Percentiles rank a stretch among this genome's conserved stretches.
These are phyloP conservation scores for Caenorhabditis sp. DNA, from an alignment of 2,888 invertebrate genomes.

Conservation along the genomic window DNA sequence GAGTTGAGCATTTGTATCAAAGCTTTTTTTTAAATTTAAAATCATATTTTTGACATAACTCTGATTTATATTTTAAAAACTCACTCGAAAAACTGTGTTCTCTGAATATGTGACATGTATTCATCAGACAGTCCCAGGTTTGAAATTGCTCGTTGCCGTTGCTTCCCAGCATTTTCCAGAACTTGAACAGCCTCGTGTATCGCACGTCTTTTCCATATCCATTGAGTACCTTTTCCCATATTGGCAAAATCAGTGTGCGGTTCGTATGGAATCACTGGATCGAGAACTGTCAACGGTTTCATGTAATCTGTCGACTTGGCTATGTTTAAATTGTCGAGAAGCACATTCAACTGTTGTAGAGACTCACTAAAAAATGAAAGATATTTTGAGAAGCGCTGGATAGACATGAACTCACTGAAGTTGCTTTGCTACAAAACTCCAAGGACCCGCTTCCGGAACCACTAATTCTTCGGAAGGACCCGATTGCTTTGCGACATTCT, in stretches of 20 bases:
- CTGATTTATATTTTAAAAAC: slow-evolving; percentile 4
- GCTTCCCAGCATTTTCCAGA: slow-evolving; percentile 9
- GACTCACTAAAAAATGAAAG: slow-evolving; percentile 54
- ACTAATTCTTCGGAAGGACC: slow-evolving; percentile 33
- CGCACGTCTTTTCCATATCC: slow-evolving; percentile 58
- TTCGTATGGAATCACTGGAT: slow-evolving; percentile 36
- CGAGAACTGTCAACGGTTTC: slow-evolving; percentile 47
- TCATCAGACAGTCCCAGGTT: slow-evolving; percentile 31
- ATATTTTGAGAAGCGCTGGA: not conserved
- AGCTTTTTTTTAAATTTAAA: too few relatives aligned
- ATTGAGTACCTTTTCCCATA: slow-evolving; percentile 53
- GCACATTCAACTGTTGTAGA: slow-evolving; percentile 63
- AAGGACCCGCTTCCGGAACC: slow-evolving; percentile 66
- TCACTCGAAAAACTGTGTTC: slow-evolving; percentile 52
- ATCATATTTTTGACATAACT: too few relatives aligned
- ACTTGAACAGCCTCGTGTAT: not conserved
- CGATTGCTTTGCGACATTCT: slow-evolving; percentile 14
- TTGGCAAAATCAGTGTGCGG: slow-evolving; percentile 27
- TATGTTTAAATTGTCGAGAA: slow-evolving; percentile 61
- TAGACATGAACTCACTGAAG: slow-evolving; percentile 55
- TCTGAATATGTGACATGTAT: slow-evolving; percentile 34
- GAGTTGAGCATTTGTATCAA: too few relatives aligned
- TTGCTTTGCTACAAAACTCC: slow-evolving; percentile 67
- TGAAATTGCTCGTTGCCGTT: slow-evolving; percentile 16
- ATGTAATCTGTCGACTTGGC: slow-evolving; percentile 55